Evolutionary conservation across 1,140 invertebrate species (phyloP), one percentile per base, ranked within the genome.

Genomic region (Drosophila chauvacae): DNA sequence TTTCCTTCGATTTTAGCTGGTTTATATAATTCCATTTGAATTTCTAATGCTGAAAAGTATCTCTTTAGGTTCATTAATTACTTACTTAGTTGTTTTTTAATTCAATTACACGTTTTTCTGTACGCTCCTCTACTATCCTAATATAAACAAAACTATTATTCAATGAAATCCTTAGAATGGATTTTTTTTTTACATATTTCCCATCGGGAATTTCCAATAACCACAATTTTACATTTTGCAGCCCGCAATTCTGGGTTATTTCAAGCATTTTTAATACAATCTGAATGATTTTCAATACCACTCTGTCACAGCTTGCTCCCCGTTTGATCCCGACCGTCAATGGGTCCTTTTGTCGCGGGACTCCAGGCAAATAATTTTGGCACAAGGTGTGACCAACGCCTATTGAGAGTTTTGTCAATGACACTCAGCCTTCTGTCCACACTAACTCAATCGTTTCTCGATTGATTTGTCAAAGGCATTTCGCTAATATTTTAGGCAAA

Each of bases 381-480:
- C 47, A 47, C 62, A 47, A 73, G 82, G 78, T 87, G 80, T 83
- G 62, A 77, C 58, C 50, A 72, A 71, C 37, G 69, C 66, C 66
- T 39, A 58, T 60, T 42, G 53, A 69, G 55, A 47, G 56, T 28
- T 44, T 66, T 58, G 45, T 56, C 14, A 75, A 80, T 68, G 74
- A 28, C 50, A 42, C 77, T 84, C 16, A 51, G 62, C 84, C 85
- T 79, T 86, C 75, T 86, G 83, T 72, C 44, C 50, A 23, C 41
- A 23, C 30, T 33, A 59, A 48, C 45, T 39, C 41, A 50, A 66
- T 77, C 7, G 48, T 66, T 85, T 80, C 63, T 61, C 84, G 48
- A 84, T 81, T 87, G 84, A 87, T 84, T 87, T 87, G 80, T 84
- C 83, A 88, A 88, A 87, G 80, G 80, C 73, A 87, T 84, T 88